Evolutionary conservation across 2,797 vertebrate species (phyloP), one percentile per base, ranked within the genome.

Genomic region (Falco biarmicus): DNA sequence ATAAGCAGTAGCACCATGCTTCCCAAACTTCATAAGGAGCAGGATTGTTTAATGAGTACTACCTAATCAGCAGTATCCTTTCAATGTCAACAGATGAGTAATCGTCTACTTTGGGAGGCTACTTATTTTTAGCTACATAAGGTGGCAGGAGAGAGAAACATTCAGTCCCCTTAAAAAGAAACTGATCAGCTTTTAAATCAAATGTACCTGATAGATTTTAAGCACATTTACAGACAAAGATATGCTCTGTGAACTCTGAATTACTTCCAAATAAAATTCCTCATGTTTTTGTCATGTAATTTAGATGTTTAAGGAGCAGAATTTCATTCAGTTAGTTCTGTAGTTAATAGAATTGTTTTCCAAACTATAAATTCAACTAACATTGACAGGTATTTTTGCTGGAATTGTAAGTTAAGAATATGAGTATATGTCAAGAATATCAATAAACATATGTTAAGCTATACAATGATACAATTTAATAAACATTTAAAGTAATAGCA

Each of bases 21-120:
- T 84, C 39, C 39, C 15, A 88, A 66, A 84, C 60, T 43, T 87
- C 45, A 53, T 28, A 63, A 65, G 66, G 34, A 87, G 32, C 3
- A 48, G 21, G 51, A 82, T 69, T 89, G 66, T 87, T 91, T 84
- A 86, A 87, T 0, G 0, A 63, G 31, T 75, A 57, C 77, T 87
- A 54, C 53, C 84, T 94, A 77, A 95, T 70, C 88, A 95, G 37
- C 56, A 65, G 26, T 85, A 90, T 41, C 45, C 50, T 84, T 80
- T 93, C 88, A 90, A 17, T 85, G 90, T 87, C 90, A 95, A 83
- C 74, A 96, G 86, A 95, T 95, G 83, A 96, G 85, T 89, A 95
- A 95, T 70, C 93, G 83, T 93, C 84, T 93, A 68, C 92, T 95
- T 94, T 71, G 37, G 53, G 78, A 95, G 32, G 21, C 70, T 77